Evolutionary conservation across 2,113 vertebrate species (phyloP).

Genomic region (Microcebus lehilahytsara): DNA sequence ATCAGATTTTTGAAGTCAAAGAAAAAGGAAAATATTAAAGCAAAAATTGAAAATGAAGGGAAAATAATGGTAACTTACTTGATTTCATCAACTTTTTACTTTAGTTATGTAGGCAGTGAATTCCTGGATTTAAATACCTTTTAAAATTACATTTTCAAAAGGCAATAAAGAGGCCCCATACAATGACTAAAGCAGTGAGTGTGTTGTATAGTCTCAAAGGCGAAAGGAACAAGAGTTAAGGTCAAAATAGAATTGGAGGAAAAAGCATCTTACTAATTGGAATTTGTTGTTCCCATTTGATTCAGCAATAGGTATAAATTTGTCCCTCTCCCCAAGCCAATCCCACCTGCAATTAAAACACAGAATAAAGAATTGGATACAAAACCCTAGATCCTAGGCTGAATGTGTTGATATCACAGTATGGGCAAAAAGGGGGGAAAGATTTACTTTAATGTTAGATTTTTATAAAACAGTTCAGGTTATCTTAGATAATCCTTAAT

Average conservation of each 20-base stretch:
- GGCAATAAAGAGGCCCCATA: background rate
- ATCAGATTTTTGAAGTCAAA: background rate
- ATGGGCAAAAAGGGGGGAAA: background rate
- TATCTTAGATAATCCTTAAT: background rate
- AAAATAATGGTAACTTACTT: background rate
- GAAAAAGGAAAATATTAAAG: conserved; percentile 5
- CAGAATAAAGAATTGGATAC: background rate
- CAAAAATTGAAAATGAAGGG: background rate
- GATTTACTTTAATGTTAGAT: background rate
- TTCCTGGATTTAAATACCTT: background rate
- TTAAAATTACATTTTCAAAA: background rate
- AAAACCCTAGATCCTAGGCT: background rate
- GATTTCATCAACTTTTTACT: background rate
- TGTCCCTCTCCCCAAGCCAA: background rate
- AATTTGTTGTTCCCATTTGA: background rate
- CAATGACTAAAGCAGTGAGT: background rate
- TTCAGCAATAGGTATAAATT: background rate
- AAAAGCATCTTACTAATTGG: background rate
- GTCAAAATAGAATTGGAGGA: background rate
- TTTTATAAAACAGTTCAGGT: background rate
- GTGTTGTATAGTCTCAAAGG: background rate
- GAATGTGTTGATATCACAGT: background rate
- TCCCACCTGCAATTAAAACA: background rate
- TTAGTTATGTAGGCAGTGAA: background rate
- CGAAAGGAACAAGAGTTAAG: background rate